Base-by-base conservation (phyloP, 1,140 invertebrate species). In the Drosophila biarmipes region DNA sequence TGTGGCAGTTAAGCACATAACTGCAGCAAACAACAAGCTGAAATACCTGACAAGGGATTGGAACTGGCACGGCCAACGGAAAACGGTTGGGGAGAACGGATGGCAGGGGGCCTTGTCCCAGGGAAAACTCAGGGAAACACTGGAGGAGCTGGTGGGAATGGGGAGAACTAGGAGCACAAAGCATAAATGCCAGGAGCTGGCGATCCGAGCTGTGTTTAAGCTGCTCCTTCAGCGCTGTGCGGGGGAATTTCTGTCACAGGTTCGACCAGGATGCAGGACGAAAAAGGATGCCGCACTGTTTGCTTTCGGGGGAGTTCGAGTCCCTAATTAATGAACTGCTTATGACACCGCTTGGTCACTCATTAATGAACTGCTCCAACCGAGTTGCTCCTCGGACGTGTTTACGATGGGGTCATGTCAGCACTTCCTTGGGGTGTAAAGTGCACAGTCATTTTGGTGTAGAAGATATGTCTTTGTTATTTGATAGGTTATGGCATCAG, bases 11-110 rank as follows among this genome's bases (percentile, higher is more conserved):
- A 69, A 53, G 46, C 49, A 69, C 66, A 68, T 67, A 66, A 68
- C 61, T 68, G 38, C 66, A 68, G 31, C 59, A 66, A 51, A 68
- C 66, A 68, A 68, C 66, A 68, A 66, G 46, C 66, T 68, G 66
- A 31, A 53, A 68, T 68, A 68, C 66, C 66, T 68, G 66, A 66
- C 61, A 66, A 17, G 66, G 49, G 61, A 68, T 37, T 64, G 59
- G 48, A 21, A 24, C 21, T 59, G 61, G 6, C 59, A 53, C n/a
- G 17, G 45, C 45, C 45, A 48, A 48, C 45, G 46, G 46, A 49
- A 49, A 49, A 31, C 34, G 24, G 24, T 48, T n/a, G 19, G 43
- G 12, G 6, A 17, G 5, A 24, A 24, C 5, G 24, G 3, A 24
- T 24, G 24, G 24, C 24, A 24, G 24, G 24, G 24, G 24, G 24